Base-by-base conservation (phyloP, 2,797 vertebrate species). In the Tangara arthus region DNA sequence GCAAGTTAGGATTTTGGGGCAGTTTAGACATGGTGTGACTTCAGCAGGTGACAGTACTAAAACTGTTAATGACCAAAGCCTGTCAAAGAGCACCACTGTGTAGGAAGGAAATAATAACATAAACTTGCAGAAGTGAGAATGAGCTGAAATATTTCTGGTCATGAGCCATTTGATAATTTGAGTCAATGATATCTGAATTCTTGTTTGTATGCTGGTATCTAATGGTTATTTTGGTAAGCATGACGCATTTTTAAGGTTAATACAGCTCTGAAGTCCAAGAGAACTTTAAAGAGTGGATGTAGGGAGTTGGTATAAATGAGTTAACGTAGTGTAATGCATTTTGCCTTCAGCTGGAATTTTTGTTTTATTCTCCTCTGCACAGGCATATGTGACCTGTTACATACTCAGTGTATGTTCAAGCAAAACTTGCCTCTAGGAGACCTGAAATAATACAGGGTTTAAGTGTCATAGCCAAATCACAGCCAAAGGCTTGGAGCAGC, bases 51-150 rank as follows among this genome's bases (percentile, higher is more conserved):
- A 27, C 42, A 37, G 9, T 42, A 28, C 13, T 56, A 41, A 64
- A 60, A 35, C 20, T 87, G 12, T 49, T 73, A 57, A 28, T 50
- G 53, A 30, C 83, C 42, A 71, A 34, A 82, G n/a, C 27, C 17
- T 52, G 37, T 77, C 56, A 34, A 82, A 72, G 34, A 77, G 3
- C 26, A 41, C 22, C 9, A 4, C 5, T 8, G 3, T 0, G 0
- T 22, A 39, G 47, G 27, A 81, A 9, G 53, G 47, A 76, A 94
- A 34, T 47, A 10, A 28, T 47, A 47, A 39, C 28, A 46, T 15
- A 35, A 24, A n/a, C n/a, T 42, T 72, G 27, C 9, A 34, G 22
- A 63, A 66, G 8, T 41, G 63, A 61, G 47, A 69, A 61, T 0
- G 0, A 89, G 28, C 28, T 55, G 28, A 79, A 76, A 24, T 50